Base-by-base conservation (phyloP, 2,797 vertebrate species). In the Prionace glauca region DNA sequence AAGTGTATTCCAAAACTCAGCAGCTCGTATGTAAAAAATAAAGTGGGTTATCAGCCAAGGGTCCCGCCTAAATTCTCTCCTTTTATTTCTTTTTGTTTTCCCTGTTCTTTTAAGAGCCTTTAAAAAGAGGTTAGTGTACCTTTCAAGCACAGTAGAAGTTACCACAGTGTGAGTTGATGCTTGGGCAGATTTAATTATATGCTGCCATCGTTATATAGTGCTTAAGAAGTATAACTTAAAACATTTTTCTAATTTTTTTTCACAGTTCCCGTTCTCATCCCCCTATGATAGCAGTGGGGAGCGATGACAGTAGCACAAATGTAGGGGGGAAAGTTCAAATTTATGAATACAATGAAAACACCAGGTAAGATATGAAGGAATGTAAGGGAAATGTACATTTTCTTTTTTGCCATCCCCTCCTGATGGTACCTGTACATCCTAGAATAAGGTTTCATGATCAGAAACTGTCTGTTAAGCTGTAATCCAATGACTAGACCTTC, bases 301-400 rank as follows among this genome's bases (percentile, higher is more conserved):
- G 99, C 95, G 99, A 99, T 86, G 99, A 99, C 97, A 98, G 97
- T 96, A 99, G 98, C n/a, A 98, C 98, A 77, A 98, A 98, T 0
- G 98, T 98, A 86, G 98, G 98, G 96, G 99, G 99, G 96, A 99
- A 99, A 96, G 99, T 99, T 96, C 99, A 99, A 96, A 98, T 99
- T 96, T 99, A 99, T 9, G 99, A 99, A 97, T 99, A 99, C 96
- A 99, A 99, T 0, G 99, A 99, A 97, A 99, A 99, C 96, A 99
- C 98, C 96, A 98, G 99, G 99, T 98, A 96, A 96, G 96, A 2
- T 72, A 29, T 50, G 71, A 79, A 12, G 9, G 4, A 60, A 50
- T 60, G 45, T 11, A 50, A 18, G 26, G 41, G 50, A 56, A 72
- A 29, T 29, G 24, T 32, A 56, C 60, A 16, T 60, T 50, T 92